Conservation (phyloP, 1,140 invertebrate genomes). For the Hydropsyche tenuis region DNA sequence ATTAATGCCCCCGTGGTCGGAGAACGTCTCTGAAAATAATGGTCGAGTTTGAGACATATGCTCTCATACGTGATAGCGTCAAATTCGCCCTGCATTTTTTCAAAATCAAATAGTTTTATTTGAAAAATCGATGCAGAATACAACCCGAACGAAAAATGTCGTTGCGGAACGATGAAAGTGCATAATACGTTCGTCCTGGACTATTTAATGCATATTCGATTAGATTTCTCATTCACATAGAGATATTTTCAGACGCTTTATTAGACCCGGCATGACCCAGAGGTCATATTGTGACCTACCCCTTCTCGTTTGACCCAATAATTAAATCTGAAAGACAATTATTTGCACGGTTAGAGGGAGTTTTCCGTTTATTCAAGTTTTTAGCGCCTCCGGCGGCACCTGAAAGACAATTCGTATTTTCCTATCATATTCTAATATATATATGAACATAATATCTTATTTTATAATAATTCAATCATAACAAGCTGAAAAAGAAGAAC, state of each 20-base stretch:
- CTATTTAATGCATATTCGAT: slow-evolving; percentile 2
- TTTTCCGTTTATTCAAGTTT: too few species aligned
- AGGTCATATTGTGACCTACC: neutral
- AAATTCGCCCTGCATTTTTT: too few species aligned
- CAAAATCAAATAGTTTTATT: too few species aligned
- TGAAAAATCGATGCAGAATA: too few species aligned
- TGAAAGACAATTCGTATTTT: too few species aligned
- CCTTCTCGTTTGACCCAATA: neutral
- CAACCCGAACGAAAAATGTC: too few species aligned
- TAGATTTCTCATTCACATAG: neutral
- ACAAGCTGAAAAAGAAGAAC: too few species aligned
- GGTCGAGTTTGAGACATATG: neutral
- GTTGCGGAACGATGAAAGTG: neutral
- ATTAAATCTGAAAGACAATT: neutral
- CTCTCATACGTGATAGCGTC: too few species aligned
- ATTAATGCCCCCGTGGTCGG: neutral
- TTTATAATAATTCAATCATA: too few species aligned
- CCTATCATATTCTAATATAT: too few species aligned
- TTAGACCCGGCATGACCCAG: neutral
- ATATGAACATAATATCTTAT: too few species aligned
- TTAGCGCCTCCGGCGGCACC: too few species aligned
- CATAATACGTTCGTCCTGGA: neutral
- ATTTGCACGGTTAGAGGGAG: neutral
- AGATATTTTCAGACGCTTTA: slow-evolving; percentile 14
- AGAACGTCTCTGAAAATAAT: slow-evolving; percentile 1